These are phyloP conservation scores for Rhea americana DNA, from an alignment of 2,113 vertebrate species.

Conservation along the genomic window DNA sequence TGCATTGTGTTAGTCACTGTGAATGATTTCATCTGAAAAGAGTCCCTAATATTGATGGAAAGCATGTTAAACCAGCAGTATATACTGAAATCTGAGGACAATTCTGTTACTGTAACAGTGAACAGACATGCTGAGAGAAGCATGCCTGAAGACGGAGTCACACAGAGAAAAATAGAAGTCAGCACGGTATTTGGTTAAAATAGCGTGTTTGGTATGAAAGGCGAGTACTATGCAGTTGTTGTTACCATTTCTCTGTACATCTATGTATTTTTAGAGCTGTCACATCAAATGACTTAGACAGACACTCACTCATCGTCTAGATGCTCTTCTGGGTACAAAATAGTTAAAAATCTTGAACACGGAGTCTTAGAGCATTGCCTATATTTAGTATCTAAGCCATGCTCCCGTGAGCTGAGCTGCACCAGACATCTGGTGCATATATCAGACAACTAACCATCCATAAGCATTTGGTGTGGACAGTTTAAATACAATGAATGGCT, in stretches of 20 bases:
- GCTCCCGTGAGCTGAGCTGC: background rate
- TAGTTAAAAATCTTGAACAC: background rate
- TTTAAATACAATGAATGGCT: conserved; percentile 45
- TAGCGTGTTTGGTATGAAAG: background rate
- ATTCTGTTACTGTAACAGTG: background rate
- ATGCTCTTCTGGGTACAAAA: background rate
- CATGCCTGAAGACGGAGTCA: background rate
- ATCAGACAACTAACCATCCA: conserved; percentile 43
- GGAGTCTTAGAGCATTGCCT: background rate
- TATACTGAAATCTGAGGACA: background rate
- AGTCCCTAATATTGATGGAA: background rate
- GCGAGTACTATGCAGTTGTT: background rate
- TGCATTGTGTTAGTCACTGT: background rate
- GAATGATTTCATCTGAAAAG: background rate
- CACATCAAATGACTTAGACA: background rate
- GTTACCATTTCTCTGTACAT: background rate
- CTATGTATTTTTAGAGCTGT: background rate
- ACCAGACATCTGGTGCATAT: conserved; percentile 22
- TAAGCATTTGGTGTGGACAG: conserved; percentile 26
- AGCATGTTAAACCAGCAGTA: background rate
- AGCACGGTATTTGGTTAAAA: background rate
- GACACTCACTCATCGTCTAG: background rate
- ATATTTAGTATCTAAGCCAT: background rate
- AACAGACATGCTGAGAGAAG: background rate
- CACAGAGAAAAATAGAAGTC: background rate